Conservation (phyloP, 1,140 invertebrate genomes). For the Ceratoteleas bidentatus region DNA sequence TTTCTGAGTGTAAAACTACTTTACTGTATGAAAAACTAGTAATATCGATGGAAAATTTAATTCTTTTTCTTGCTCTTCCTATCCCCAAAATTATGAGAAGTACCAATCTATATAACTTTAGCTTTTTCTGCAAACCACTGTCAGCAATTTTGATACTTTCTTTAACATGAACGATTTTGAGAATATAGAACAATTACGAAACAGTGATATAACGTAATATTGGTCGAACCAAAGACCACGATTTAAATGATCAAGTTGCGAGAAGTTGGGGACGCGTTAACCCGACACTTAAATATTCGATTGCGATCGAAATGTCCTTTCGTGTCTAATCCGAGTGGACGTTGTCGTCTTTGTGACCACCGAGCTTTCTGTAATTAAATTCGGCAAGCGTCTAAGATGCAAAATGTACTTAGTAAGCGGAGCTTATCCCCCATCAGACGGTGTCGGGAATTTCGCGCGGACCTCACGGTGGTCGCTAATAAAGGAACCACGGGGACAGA, state of each 20-base stretch:
- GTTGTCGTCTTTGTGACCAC: constrained; percentile 61
- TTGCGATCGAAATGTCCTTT: constrained; percentile 51
- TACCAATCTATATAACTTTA: too few relatives aligned
- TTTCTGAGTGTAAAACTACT: too few relatives aligned
- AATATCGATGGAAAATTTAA: too few relatives aligned
- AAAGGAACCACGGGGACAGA: constrained; percentile 58
- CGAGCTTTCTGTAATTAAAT: constrained; percentile 68
- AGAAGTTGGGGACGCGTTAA: constrained; percentile 32
- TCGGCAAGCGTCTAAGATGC: constrained; percentile 66
- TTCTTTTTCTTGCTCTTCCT: too few relatives aligned
- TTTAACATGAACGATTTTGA: too few relatives aligned
- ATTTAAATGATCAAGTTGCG: constrained; percentile 23
- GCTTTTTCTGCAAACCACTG: too few relatives aligned
- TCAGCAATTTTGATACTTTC: too few relatives aligned
- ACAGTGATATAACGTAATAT: too few relatives aligned
- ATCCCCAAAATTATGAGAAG: too few relatives aligned
- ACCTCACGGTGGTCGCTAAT: constrained; percentile 44
- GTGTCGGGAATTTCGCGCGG: constrained; percentile 50
- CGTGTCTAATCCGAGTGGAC: constrained; percentile 50
- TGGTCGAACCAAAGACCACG: too few relatives aligned
- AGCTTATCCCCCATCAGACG: constrained; percentile 61
- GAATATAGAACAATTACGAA: too few relatives aligned
- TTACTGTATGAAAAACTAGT: too few relatives aligned
- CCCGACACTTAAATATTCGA: constrained; percentile 51
- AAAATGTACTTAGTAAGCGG: constrained; percentile 67